Base-by-base conservation (phyloP, 2,888 invertebrate genomes). In the Brachypalpus laphriformis region DNA sequence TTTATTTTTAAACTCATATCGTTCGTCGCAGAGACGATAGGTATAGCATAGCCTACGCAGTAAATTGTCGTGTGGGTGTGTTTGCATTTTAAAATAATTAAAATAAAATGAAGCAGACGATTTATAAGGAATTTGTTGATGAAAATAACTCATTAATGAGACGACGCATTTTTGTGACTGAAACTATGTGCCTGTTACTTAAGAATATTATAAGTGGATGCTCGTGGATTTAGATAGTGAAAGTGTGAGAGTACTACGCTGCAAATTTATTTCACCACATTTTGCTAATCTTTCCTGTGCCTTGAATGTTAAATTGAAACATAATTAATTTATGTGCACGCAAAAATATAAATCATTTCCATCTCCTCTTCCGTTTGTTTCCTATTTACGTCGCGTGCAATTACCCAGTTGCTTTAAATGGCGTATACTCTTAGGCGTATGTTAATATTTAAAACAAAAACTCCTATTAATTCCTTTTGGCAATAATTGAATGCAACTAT, bases 111-210 rank as follows among this genome's bases (percentile, higher is more conserved):
- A 37, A 65, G 51, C 65, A 49, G 37, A 49, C 65, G n/a, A 65
- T 65, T 51, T 51, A 51, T 37, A 65, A 51, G 14, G 49, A 65
- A 65, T 65, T 49, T 22, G 37, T 22, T 20, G 49, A 65, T 51
- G 34, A 49, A 51, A 65, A 65, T 65, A 51, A 49, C 49, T 65
- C 49, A 49, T 51, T 65, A 65, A 65, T 65, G 49, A 65, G 34
- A 22, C 65, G 34, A 22, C 65, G 34, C 8, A 65, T 65, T 49
- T 34, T 45, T 61, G 42, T 22, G 45, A 28, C 11, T 45, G 14
- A 14, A 28, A 51, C 51, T 51, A 25, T 51, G 25, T n/a, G 57
- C 7, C 51, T 28, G 7, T 28, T 54, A 1, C 9, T 54, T 56
- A 31, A 7, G 14, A 3, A n/a, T n/a, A 18, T 45, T 54, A 28